Evolutionary conservation across 1,140 invertebrate species (phyloP), one percentile per base, ranked within the genome.

Genomic region (Coelopa frigida): DNA sequence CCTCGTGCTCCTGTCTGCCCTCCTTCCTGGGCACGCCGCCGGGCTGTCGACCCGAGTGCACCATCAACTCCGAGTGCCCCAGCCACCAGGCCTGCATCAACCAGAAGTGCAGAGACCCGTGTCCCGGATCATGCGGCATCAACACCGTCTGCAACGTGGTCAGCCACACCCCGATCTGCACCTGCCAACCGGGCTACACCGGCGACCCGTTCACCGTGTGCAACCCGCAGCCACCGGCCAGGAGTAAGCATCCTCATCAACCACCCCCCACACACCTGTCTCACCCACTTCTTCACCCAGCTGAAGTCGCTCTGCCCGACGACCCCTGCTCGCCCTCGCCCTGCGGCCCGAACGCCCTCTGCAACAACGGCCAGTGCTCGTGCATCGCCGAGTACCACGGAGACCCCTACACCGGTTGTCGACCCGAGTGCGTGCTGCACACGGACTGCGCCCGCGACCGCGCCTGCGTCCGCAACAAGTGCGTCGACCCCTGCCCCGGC

Each of bases 341-440:
- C 4, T 91, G 87, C 66, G 88, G 88, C 20, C 78, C 67, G 29
- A 68, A 68, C 15, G 44, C 62, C 0, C 36, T 44, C 1, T 68
- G 66, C 23, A 51, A 53, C 5, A 54, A 66, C 23, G 62, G 62
- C 10, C 50, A 60, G 18, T 68, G 66, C 41, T 51, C 46, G 5
- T 68, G 66, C 12, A 44, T 62, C n/a, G 62, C 72, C 17, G 78
- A 80, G 40, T 86, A 84, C 57, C 71, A 77, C 35, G 81, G 80
- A 15, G 76, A 80, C 64, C 80, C 82, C 3, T 82, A 83, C 46
- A 59, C 67, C 46, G 78, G 75, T 7, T 91, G 89, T 68, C 70
- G 85, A 53, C 87, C 87, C 6, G 87, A 91, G 70, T 92, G 88
- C 66, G 81, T 87, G 0, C 77, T 87, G 54, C 89, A 87, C 63